Evolutionary conservation across 2,113 vertebrate genomes (phyloP).

Genomic region (Triplophysa rosa): DNA sequence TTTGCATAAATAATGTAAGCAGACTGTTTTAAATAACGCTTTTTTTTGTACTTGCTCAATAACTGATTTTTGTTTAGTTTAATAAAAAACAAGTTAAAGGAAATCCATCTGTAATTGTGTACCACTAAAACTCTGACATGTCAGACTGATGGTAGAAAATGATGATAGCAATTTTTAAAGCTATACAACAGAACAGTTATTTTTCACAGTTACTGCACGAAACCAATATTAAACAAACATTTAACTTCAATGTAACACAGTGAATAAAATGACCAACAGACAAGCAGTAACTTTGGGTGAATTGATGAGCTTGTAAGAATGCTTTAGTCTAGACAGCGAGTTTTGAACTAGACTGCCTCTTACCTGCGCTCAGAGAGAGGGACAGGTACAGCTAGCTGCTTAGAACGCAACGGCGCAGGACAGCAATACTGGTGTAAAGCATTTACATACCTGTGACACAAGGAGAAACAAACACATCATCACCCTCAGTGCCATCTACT

Average conservation of each 20-base stretch:
- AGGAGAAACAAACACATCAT: constrained; percentile 76
- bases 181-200: too few relatives aligned
- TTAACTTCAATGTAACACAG: neutral
- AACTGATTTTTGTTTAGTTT: too few relatives aligned
- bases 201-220: too few relatives aligned
- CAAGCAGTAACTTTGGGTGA: too few relatives aligned
- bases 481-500: constrained; percentile 53
- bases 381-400: constrained; percentile 76
- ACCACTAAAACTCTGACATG: too few relatives aligned
- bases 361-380: constrained; percentile 79
- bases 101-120: too few relatives aligned
- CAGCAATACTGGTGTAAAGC: constrained; percentile 77
- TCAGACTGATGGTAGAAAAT: too few relatives aligned
- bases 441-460: constrained; percentile 77
- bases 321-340: neutral
- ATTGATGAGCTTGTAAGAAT: neutral
- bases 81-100: too few relatives aligned
- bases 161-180: too few relatives aligned
- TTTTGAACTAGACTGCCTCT: constrained; percentile 63
- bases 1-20: too few relatives aligned
- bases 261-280: neutral
- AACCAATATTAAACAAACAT: neutral
- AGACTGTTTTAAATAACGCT: too few relatives aligned
- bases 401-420: constrained; percentile 72
- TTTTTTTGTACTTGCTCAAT: too few relatives aligned